Evolutionary conservation across 2,797 vertebrate genomes (phyloP), one percentile per base, ranked within the genome.

Genomic region (Xenentodon cancila): DNA sequence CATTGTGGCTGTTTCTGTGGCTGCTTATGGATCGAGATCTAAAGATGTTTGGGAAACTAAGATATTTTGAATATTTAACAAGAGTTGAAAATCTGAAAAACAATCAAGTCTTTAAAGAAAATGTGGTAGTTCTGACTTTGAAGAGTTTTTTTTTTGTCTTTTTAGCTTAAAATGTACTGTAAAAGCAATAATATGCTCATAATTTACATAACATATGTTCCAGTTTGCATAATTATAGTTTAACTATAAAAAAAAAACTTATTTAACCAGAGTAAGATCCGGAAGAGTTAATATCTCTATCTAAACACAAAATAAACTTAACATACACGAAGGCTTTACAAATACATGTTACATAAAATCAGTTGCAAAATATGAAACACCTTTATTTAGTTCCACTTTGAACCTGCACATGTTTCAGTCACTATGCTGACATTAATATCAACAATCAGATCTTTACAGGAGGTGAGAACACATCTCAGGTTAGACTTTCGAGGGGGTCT

Each of bases 391-490:
- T 13, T 15, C 13, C 15, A 58, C 44, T 59, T 73, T 40, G 13
- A 65, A 42, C 55, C 44, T 6, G 25, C 49, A 32, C 32, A 17
- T 43, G 48, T 42, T 5, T 30, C 30, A 67, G 44, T 55, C 46
- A 56, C 1, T 49, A 34, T 16, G 55, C 53, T 16, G 48, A 67
- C 60, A 77, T 76, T 49, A 49, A 64, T 78, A 72, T 67, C 63
- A 75, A 53, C 47, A 58, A 71, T 84, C 65, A 17, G 64, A 79
- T 77, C 62, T 75, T 73, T 60, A n/a, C 30, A 64, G 63, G 56
- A 89, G 82, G 85, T 79, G 83, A 84, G 78, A 85, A 82, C 77
- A 66, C 50, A 56, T 68, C 70, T 77, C n/a, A 61, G 55, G 75
- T 86, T 70, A 60, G 71, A 63, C 62, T 67, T 80, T 80, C 67